Evolutionary conservation across 2,113 vertebrate species (phyloP), one percentile per base, ranked within the genome.

Genomic region (Cynoglossus semilaevis): DNA sequence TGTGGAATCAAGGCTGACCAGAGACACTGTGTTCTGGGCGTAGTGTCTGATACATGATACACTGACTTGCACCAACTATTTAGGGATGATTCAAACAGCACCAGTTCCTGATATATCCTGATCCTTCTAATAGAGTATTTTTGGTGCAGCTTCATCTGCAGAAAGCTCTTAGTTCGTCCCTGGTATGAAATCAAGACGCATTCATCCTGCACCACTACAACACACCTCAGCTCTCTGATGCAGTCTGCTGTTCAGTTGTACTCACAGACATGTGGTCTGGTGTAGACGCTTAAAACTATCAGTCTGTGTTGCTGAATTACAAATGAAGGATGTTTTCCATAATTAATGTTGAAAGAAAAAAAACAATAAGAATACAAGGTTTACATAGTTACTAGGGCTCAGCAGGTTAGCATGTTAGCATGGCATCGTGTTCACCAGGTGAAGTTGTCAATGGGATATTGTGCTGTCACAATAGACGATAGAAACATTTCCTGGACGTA

Each of bases 141-240:
- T 34, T 65, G 38, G 37, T 19, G 41, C 45, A 43, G 9, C 10
- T 59, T 37, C 59, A 49, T 58, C 57, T 50, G 42, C 40, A 47
- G 44, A 61, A 64, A 76, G 40, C 59, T 71, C 66, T 69, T 14
- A 43, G 51, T 69, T 65, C 15, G 10, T 63, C 47, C 65, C 48
- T 51, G 68, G 50, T 58, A 76, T 78, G 70, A 70, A 76, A 68
- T 76, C 68, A 59, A 70, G 49, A 62, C 44, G 49, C 16, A 15
- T 80, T 80, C 76, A 72, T 74, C 71, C 56, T 67, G 62, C 56
- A 64, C 63, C 76, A 72, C 79, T 72, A 80, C 77, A 74, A 61
- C 47, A 70, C 56, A 72, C 63, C 55, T 77, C 19, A 29, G 36
- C 74, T 69, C 68, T 70, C 56, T 72, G 65, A 57, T 57, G 63